These are phyloP conservation scores for Engystomops pustulosus DNA, from an alignment of 2,113 vertebrate species.

Conservation along the genomic window DNA sequence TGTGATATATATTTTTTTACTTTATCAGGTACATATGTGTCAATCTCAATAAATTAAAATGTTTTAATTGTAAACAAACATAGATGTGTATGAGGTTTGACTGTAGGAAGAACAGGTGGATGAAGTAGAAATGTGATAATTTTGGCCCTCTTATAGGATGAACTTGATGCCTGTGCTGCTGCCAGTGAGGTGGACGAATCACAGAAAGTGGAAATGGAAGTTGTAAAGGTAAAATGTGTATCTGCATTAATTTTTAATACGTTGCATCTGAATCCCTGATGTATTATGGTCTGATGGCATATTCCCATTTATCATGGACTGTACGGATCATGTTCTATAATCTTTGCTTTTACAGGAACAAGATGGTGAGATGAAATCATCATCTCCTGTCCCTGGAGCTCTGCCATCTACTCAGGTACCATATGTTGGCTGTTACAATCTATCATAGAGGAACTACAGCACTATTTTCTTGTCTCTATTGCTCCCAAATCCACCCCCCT, in stretches of 20 bases:
- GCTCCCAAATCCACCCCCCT: no score
- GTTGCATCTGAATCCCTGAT: no score
- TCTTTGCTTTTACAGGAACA: constrained; percentile 35
- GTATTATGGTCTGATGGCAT: no score
- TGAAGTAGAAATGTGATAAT: neutral
- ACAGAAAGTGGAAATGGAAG: constrained; percentile 21
- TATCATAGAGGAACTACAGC: neutral
- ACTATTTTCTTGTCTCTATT: no score
- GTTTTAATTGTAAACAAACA: no score
- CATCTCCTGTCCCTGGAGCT: constrained; percentile 45
- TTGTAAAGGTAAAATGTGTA: neutral
- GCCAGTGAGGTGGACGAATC: constrained; percentile 11
- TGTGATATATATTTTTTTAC: no score
- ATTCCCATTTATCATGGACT: no score
- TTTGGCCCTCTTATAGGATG: constrained; percentile 39
- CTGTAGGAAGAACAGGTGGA: neutral
- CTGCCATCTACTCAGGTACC: constrained; percentile 49
- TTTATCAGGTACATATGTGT: no score
- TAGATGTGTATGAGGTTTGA: no score
- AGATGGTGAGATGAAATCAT: constrained; percentile 1
- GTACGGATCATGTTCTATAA: no score
- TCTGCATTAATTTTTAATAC: neutral
- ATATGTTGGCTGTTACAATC: neutral
- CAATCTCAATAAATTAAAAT: no score
- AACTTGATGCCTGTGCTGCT: neutral